Evolutionary conservation across 53 echinoderm and acorn worm genomes (phyloP).

Genomic region (Glandiceps talaboti): DNA sequence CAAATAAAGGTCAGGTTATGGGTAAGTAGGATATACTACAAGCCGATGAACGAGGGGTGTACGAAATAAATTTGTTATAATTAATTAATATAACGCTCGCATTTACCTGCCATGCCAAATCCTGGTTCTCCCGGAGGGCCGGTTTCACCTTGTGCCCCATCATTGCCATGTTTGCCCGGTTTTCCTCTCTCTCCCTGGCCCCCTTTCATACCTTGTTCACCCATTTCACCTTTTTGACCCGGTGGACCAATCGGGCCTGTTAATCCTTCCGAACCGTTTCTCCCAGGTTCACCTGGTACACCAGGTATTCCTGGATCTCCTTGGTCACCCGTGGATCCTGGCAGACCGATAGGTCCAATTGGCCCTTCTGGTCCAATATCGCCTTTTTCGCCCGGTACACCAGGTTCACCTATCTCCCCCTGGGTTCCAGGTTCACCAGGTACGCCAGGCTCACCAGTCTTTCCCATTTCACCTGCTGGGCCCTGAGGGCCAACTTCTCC

Average conservation of each 20-base stretch:
- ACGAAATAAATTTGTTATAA: background rate
- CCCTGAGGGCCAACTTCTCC: background rate
- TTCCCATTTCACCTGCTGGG: background rate
- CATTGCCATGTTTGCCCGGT: conserved; percentile 10
- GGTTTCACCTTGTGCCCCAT: conserved; percentile 13
- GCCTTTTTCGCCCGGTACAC: conserved; percentile 8
- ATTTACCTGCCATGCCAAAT: too few species aligned
- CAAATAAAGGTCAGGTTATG: too few species aligned
- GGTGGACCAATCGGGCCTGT: too few species aligned
- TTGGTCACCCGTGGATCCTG: conserved; percentile 6
- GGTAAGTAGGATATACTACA: too few species aligned
- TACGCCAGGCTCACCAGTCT: background rate
- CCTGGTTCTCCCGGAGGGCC: conserved; percentile 17
- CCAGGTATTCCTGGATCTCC: conserved; percentile 5
- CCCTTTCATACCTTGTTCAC: too few species aligned
- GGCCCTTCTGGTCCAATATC: conserved; percentile 11
- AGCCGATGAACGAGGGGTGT: background rate
- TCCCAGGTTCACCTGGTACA: background rate
- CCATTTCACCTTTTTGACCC: conserved; percentile 1
- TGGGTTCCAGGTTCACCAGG: background rate
- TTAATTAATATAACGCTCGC: too few species aligned
- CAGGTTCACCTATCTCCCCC: conserved; percentile 7
- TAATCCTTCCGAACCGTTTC: too few species aligned
- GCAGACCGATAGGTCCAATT: conserved; percentile 13
- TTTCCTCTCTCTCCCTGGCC: conserved; percentile 3